phyloP scores from a whole-genome alignment of 2,797 vertebrate species.

The Salmo trutta region DNA sequence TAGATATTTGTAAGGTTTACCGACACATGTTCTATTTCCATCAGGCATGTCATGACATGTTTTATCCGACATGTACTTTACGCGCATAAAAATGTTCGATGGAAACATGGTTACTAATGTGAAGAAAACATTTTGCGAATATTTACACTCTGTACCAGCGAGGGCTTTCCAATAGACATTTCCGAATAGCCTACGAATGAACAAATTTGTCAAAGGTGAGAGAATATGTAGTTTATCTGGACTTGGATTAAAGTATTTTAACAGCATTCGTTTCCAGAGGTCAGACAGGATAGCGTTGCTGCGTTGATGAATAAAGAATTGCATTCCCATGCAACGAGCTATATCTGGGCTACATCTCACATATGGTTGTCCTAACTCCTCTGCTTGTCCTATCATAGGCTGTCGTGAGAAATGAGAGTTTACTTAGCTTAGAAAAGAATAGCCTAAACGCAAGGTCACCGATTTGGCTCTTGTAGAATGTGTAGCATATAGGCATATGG shows the following conservation, averaged over 20 bases:
- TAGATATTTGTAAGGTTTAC: no score
- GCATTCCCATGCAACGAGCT: neutral
- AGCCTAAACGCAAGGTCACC: neutral
- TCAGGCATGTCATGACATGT: no score
- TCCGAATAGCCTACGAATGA: neutral
- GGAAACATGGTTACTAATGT: no score
- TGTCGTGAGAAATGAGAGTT: neutral
- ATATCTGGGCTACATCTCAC: neutral
- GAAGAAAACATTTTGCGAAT: no score
- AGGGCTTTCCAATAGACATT: neutral
- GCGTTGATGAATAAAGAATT: conserved; percentile 2
- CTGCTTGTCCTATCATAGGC: neutral
- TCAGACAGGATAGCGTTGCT: neutral
- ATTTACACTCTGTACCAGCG: neutral
- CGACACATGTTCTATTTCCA: no score
- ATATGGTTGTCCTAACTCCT: neutral
- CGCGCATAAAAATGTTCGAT: no score
- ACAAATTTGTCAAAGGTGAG: neutral
- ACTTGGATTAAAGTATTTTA: neutral
- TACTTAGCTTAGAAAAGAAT: neutral
- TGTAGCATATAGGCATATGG: neutral
- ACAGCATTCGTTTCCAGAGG: neutral
- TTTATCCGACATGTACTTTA: no score
- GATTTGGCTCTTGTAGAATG: neutral
- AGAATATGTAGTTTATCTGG: neutral